These are phyloP conservation scores for Stegodyphus mimosarum DNA, from an alignment of 1,140 invertebrate genomes.

Conservation along the genomic window DNA sequence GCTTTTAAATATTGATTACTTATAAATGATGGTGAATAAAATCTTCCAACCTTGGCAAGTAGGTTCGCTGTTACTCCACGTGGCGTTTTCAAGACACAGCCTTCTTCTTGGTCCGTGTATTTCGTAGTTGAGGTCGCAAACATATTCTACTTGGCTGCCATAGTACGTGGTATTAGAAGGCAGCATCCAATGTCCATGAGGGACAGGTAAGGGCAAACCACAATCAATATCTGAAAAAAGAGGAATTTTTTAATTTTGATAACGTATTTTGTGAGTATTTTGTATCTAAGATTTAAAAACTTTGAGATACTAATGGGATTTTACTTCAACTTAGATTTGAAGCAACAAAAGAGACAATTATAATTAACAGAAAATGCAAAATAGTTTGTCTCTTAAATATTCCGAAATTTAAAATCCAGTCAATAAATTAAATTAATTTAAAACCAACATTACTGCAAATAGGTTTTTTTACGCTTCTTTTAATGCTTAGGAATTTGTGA, in stretches of 20 bases:
- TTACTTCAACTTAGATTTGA: too few species aligned
- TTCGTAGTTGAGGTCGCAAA: slow-evolving; percentile 84
- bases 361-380: too few species aligned
- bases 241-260: background rate
- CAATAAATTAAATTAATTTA: too few species aligned
- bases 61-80: slow-evolving; percentile 79
- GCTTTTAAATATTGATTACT: too few species aligned
- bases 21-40: too few species aligned
- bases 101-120: slow-evolving; percentile 71
- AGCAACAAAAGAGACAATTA: background rate
- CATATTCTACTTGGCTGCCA: slow-evolving; percentile 83
- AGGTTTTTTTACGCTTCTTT: too few species aligned
- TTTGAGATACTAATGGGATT: too few species aligned
- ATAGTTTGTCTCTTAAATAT: too few species aligned
- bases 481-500: too few species aligned
- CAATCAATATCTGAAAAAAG: slow-evolving; percentile 64
- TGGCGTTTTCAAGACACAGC: slow-evolving; percentile 83
- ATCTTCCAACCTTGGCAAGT: slow-evolving; percentile 76
- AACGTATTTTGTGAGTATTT: background rate
- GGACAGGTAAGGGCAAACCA: slow-evolving; percentile 62
- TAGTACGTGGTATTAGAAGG: slow-evolving; percentile 77
- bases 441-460: too few species aligned
- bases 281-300: too few species aligned
- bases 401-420: too few species aligned
- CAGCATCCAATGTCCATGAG: slow-evolving; percentile 63